These are phyloP conservation scores for Drosophila melanogaster DNA, from an alignment of 1,140 invertebrate species.

Conservation along the genomic window DNA sequence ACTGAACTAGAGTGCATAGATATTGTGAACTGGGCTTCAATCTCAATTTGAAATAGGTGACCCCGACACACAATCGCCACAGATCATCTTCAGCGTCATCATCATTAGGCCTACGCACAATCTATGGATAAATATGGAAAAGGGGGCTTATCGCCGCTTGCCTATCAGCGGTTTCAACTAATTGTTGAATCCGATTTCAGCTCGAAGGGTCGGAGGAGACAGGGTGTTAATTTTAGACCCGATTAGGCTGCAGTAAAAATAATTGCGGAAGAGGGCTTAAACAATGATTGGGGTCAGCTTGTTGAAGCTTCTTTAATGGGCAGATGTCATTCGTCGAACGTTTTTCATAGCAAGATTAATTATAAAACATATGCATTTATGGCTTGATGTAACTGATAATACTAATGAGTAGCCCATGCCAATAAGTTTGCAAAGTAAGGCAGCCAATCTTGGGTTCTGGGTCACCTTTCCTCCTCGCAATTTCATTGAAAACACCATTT, in stretches of 20 bases:
- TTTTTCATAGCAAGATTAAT: neutral
- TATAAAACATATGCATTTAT: neutral
- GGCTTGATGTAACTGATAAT: no score
- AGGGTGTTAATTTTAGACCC: conserved; percentile 4
- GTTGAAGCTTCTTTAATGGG: neutral
- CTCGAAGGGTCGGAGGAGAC: neutral
- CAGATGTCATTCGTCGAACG: neutral
- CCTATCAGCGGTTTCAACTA: conserved; percentile 34
- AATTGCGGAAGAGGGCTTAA: conserved; percentile 9
- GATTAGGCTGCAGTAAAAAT: conserved; percentile 14
- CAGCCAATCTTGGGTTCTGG: no score
- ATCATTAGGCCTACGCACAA: conserved; percentile 42
- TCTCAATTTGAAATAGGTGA: conserved; percentile 23
- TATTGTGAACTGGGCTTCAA: neutral
- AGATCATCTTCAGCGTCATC: conserved; percentile 27
- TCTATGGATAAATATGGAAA: neutral
- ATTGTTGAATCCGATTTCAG: conserved; percentile 27
- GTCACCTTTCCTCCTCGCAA: no score
- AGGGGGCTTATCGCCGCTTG: conserved; percentile 19
- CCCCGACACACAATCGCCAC: conserved; percentile 32
- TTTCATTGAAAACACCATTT: no score
- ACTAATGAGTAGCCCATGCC: no score
- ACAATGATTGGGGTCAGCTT: neutral
- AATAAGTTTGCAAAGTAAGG: no score
- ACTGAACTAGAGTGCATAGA: conserved; percentile 10